Conservation (phyloP, 2,797 vertebrate species). For the Microcaecilia unicolor region DNA sequence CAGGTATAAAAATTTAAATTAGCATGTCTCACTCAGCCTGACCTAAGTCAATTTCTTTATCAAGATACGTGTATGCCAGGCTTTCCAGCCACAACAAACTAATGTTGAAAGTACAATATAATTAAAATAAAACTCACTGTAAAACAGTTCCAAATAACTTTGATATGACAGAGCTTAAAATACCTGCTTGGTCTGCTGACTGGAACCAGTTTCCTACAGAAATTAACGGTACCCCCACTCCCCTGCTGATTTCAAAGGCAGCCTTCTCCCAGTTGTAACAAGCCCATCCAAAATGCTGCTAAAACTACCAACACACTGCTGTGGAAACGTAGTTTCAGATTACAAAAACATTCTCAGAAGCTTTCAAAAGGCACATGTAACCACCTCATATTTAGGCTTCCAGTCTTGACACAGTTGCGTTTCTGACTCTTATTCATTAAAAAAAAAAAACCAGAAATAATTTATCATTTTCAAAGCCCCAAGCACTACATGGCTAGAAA, state of each 20-base stretch:
- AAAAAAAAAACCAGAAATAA: too few species aligned
- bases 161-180: constrained; percentile 22
- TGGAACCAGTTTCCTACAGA: constrained; percentile 35
- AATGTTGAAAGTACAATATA: constrained; percentile 18
- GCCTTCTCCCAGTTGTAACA: constrained; percentile 22
- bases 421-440: constrained; percentile 22
- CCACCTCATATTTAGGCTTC: constrained; percentile 21
- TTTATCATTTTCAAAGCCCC: constrained; percentile 5
- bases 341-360: constrained; percentile 23
- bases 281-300: constrained; percentile 29
- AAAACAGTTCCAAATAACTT: constrained; percentile 27
- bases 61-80: background rate
- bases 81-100: constrained; percentile 16
- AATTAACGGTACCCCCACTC: constrained; percentile 17
- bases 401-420: fast-evolving
- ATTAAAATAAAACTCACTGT: constrained; percentile 29
- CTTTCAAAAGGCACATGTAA: constrained; percentile 30
- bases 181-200: constrained; percentile 39
- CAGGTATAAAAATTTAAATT: constrained; percentile 18
- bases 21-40: constrained; percentile 14
- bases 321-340: constrained; percentile 21
- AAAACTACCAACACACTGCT: constrained; percentile 28
- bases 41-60: background rate
- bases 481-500: constrained; percentile 9
- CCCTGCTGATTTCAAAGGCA: constrained; percentile 54